These are phyloP conservation scores for Sander vitreus DNA, from an alignment of 2,113 vertebrate genomes.

Conservation along the genomic window DNA sequence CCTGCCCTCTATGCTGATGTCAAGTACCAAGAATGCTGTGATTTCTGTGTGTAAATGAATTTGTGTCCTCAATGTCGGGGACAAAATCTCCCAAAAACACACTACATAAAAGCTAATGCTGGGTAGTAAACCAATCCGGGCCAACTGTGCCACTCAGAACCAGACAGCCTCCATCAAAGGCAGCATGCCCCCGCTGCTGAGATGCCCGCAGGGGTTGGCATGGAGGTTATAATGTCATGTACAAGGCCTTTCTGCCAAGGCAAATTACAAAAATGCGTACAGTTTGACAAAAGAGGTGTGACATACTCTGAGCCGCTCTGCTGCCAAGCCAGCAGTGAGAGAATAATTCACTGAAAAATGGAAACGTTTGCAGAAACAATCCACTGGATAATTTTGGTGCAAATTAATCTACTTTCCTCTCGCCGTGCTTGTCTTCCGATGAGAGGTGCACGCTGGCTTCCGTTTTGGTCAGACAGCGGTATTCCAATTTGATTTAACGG, in stretches of 20 bases:
- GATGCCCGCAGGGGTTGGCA: constrained; percentile 50
- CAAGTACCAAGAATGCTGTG: constrained; percentile 8
- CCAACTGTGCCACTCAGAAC: constrained; percentile 47
- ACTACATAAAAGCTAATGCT: constrained; percentile 44
- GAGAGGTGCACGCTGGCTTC: constrained; percentile 49
- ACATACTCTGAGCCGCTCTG: constrained; percentile 36
- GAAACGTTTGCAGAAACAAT: constrained; percentile 61
- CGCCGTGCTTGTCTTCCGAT: constrained; percentile 42
- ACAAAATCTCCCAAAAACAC: constrained; percentile 37
- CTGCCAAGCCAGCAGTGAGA: constrained; percentile 56
- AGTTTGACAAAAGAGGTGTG: constrained; percentile 59
- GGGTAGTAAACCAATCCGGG: constrained; percentile 46
- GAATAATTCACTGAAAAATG: constrained; percentile 54
- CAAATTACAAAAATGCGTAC: constrained; percentile 73
- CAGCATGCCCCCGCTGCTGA: constrained; percentile 40
- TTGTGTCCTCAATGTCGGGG: constrained; percentile 12
- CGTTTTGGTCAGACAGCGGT: constrained; percentile 57
- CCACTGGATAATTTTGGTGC: constrained; percentile 61
- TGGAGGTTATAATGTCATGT: constrained; percentile 59
- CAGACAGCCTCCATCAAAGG: constrained; percentile 51
- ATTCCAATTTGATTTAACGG: constrained; percentile 77
- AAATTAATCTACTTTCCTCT: constrained; percentile 68
- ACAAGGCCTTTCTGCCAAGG: constrained; percentile 62
- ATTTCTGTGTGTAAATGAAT: constrained; percentile 40
- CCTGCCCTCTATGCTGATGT: not conserved